Percentiles rank a stretch among this genome's conserved stretches.
Conservation (phyloP, 2,888 invertebrate genomes). For the Scaptomyza polygonia region DNA sequence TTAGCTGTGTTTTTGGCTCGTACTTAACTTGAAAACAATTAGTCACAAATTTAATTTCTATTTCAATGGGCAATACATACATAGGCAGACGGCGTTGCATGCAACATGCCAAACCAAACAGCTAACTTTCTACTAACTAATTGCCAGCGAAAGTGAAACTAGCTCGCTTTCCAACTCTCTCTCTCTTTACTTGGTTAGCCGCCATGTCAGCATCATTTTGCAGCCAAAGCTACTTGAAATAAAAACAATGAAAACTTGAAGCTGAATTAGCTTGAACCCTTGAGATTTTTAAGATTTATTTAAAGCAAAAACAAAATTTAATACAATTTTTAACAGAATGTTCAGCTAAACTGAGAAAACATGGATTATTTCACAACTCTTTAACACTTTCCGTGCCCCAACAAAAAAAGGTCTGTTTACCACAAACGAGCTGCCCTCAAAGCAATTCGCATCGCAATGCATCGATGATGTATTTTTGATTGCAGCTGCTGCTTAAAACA, state of each 20-base stretch:
- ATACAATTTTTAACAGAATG: no score
- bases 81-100: slow-evolving; percentile 54
- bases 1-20: slow-evolving; percentile 41
- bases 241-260: background rate
- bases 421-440: slow-evolving; percentile 32
- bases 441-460: slow-evolving; percentile 42
- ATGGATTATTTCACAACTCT: no score
- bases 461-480: slow-evolving; percentile 74
- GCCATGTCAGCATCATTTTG: slow-evolving; percentile 69
- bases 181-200: slow-evolving; percentile 45
- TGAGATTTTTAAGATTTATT: no score
- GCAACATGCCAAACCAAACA: slow-evolving; percentile 60
- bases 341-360: no score
- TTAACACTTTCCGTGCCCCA: no score
- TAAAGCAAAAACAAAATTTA: no score
- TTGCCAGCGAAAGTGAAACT: slow-evolving; percentile 63
- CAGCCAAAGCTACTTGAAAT: slow-evolving; percentile 25
- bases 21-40: slow-evolving; percentile 68
- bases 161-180: background rate
- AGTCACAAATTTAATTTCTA: slow-evolving; percentile 74
- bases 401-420: no score
- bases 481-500: slow-evolving; percentile 61
- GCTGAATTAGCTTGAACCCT: background rate
- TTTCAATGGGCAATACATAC: slow-evolving; percentile 32
- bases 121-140: slow-evolving; percentile 48